Base-by-base conservation (phyloP, 2,888 invertebrate species). In the Andrena dorsata region DNA sequence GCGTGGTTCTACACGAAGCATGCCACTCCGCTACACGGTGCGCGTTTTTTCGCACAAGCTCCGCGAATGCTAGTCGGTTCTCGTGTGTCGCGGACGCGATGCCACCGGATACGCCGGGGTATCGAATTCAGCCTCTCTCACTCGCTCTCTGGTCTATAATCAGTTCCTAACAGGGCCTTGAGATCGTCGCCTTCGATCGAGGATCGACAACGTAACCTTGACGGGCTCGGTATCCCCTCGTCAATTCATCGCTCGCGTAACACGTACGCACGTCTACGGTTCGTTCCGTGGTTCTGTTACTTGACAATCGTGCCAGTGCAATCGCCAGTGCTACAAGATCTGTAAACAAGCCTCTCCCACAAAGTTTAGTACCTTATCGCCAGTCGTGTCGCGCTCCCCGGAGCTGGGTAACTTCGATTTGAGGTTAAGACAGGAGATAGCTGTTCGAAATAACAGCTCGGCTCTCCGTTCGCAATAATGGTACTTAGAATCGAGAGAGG, bases 1-100 rank as follows among this genome's bases (percentile, higher is more conserved):
- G 74, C 76, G 85, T 85, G 78, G 66, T 71, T 82, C 82, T 82
- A 8, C 20, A 20, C 51, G 51, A 51, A 51, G 41, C 41, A 41
- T 41, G 41, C 41, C 41, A 41, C 41, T 41, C 76, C 68, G 69
- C 63, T 51, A 76, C 73, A 64, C 66, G 61, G 77, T 69, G 76
- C 70, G 66, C 70, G 72, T 71, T 60, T 69, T 60, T 49, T 26
- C 47, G 30, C 63, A 35, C 13, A 51, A 49, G 68, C 60, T 47
- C 49, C 68, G 51, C 28, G 68, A 51, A 73, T 66, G 70, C 81
- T 60, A 23, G 64, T 69, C 41, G 56, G 69, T 41, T 63, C 66
- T 63, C 78, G 73, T 51, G 47, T 53, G 60, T 75, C 71, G 64
- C 56, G 28, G 51, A 71, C 53, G 51, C 23, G 35, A 76, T 69